Evolutionary conservation across 2,888 invertebrate species (phyloP).

Genomic region (Pandemis corylana): DNA sequence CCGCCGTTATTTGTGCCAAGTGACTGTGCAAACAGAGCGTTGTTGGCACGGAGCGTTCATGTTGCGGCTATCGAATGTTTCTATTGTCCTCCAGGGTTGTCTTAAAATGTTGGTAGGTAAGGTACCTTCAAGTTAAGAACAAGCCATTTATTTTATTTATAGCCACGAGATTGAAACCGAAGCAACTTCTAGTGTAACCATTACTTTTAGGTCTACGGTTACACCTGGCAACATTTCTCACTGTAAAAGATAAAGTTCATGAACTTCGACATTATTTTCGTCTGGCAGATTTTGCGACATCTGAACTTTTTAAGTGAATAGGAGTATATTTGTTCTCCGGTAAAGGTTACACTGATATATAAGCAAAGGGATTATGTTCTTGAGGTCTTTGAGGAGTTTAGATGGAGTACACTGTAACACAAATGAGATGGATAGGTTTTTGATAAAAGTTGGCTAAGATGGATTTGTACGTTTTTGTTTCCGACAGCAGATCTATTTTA

Average conservation of each 20-base stretch:
- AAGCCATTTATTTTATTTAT: too few relatives aligned
- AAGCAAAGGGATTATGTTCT: neutral
- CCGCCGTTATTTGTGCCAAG: too few relatives aligned
- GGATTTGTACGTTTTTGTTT: too few relatives aligned
- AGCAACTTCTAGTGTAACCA: neutral
- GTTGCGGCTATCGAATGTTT: too few relatives aligned
- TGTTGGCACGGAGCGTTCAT: too few relatives aligned
- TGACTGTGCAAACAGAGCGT: too few relatives aligned
- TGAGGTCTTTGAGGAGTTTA: neutral
- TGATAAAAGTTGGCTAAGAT: too few relatives aligned
- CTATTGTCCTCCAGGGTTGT: too few relatives aligned
- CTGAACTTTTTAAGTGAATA: constrained; percentile 24
- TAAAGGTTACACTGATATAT: neutral
- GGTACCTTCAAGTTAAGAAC: too few relatives aligned
- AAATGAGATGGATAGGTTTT: neutral
- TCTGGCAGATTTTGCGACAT: constrained; percentile 22
- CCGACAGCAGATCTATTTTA: too few relatives aligned
- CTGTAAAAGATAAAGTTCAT: constrained; percentile 28
- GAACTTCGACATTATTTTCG: constrained; percentile 32
- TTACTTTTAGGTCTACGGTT: constrained; percentile 10
- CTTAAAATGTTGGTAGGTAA: too few relatives aligned
- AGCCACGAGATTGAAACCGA: too few relatives aligned
- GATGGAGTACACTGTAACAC: neutral
- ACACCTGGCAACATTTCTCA: constrained; percentile 24
- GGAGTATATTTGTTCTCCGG: constrained; percentile 4